Base-by-base conservation (phyloP, 1,140 invertebrate genomes). In the Caenorhabditis latens region DNA sequence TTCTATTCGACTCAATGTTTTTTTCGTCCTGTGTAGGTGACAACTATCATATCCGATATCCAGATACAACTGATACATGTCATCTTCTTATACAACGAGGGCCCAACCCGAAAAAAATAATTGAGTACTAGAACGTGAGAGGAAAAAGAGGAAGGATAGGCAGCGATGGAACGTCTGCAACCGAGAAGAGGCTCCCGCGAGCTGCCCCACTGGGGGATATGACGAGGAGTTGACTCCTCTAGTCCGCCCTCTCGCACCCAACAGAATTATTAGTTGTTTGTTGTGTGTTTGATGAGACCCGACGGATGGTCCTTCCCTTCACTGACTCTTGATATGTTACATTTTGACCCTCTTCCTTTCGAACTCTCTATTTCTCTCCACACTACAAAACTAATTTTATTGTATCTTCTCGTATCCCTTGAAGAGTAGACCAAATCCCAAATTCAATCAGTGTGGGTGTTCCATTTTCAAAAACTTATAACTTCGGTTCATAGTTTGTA, bases 201-300 rank as follows among this genome's bases (percentile, higher is more conserved):
- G 71, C 71, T 14, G 67, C 24, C 71, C 71, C 71, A 79, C 71
- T 79, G 71, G 71, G 71, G 46, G 71, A 79, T 79, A 79, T 79
- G 71, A 79, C 71, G 71, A 79, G 71, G 71, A 79, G 71, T 79
- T 79, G 71, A 79, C 71, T 79, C 46, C 46, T 79, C 71, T 6
- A 79, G 71, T 1, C 8, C 46, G 46, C 71, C 46, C 71, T 79
- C 71, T 79, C 71, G 71, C 71, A 79, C 71, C 46, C 71, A 53
- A 79, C 71, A 79, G 71, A 79, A 79, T 79, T 79, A 79, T 79
- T 79, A 79, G 71, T 79, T 79, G 71, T 79, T 79, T 79, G 71
- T 79, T 79, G 71, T 79, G 46, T 79, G 71, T 79, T 79, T 79
- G 71, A 79, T 79, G 71, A 79, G 71, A 79, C 71, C 71, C 43